Evolutionary conservation across 2,888 invertebrate genomes (phyloP).

Genomic region (Trachelus iudaicus): DNA sequence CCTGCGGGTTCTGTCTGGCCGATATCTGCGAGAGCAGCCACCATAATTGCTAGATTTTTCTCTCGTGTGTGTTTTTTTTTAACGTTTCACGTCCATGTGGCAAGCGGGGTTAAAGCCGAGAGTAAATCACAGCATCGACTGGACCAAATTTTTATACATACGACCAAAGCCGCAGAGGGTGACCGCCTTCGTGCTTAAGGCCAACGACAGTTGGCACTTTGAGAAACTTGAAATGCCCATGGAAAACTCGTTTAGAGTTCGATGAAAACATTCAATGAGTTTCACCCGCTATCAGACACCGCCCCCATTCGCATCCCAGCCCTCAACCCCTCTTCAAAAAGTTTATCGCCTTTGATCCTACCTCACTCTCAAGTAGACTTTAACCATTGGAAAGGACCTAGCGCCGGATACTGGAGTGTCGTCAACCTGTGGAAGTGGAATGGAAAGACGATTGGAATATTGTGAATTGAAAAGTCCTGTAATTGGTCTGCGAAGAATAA

Average conservation of each 20-base stretch:
- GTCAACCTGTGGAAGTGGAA: neutral
- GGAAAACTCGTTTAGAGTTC: neutral
- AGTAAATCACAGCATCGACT: neutral
- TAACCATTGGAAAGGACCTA: neutral
- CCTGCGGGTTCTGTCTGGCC: conserved; percentile 45
- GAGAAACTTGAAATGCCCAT: neutral
- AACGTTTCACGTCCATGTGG: neutral
- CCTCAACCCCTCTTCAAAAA: neutral
- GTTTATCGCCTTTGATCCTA: neutral
- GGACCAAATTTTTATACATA: neutral
- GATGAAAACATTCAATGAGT: neutral
- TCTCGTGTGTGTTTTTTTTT: neutral
- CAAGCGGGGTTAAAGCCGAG: neutral
- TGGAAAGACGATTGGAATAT: neutral
- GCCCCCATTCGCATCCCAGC: neutral
- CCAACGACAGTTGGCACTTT: neutral
- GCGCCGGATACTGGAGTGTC: neutral
- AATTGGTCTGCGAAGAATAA: neutral
- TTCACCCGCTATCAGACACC: neutral
- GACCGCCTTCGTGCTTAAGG: neutral
- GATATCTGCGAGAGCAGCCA: conserved; percentile 36
- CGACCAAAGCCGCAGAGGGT: neutral
- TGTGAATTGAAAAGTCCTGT: neutral
- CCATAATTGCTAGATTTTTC: conserved; percentile 52
- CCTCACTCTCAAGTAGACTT: neutral